phyloP scores from a whole-genome alignment of 2,113 vertebrate genomes.

The Scalopus aquaticus region DNA sequence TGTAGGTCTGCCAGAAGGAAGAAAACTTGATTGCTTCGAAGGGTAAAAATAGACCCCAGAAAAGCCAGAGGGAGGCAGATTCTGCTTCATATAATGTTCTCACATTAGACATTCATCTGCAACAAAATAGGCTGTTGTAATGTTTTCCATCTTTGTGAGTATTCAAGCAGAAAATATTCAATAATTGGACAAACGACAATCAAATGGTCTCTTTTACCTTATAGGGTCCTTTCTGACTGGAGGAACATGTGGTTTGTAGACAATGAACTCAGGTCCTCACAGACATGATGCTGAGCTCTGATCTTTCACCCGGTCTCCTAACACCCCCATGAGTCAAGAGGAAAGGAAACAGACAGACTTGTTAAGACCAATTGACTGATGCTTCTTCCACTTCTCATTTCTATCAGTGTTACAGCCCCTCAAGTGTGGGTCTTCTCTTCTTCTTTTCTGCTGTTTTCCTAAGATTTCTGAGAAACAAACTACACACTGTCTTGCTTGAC shows the following conservation, averaged over 20 bases:
- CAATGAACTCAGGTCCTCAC: background rate
- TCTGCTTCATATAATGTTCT: background rate
- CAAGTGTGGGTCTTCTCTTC: background rate
- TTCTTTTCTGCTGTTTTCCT: background rate
- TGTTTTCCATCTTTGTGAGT: background rate
- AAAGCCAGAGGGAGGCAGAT: slow-evolving; percentile 13
- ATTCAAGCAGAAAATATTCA: background rate
- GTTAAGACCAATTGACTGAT: background rate
- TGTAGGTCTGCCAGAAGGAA: background rate
- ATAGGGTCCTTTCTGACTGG: background rate
- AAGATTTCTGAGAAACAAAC: background rate
- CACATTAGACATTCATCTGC: background rate
- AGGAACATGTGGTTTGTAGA: background rate
- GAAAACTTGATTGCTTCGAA: background rate
- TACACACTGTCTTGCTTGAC: background rate
- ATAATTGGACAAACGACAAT: background rate
- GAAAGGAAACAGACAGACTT: background rate
- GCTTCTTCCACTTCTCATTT: background rate
- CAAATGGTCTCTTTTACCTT: background rate
- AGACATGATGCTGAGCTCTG: background rate
- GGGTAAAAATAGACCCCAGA: background rate
- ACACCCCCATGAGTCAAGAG: background rate
- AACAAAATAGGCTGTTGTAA: background rate
- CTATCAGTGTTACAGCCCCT: background rate
- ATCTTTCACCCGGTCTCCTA: background rate